A percentile compares a stretch with the other conserved stretches of the same genome.
These are phyloP conservation scores for Achatina immaculata DNA, from an alignment of 1,140 invertebrate genomes.

Conservation along the genomic window DNA sequence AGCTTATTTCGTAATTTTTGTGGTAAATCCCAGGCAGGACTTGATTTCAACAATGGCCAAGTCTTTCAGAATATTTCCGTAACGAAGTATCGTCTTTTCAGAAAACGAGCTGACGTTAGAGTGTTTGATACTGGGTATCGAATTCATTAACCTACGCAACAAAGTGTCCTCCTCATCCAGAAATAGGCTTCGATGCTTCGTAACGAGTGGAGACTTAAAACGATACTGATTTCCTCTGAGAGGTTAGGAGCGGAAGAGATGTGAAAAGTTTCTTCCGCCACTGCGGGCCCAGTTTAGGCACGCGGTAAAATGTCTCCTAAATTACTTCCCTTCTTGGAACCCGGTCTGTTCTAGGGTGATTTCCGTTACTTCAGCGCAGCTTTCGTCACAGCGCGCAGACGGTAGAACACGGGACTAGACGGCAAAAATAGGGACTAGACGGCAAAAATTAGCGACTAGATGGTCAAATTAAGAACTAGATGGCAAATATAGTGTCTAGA, in stretches of 20 bases:
- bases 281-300: background rate
- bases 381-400: too few relatives aligned
- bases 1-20: too few relatives aligned
- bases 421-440: too few relatives aligned
- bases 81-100: constrained; percentile 2
- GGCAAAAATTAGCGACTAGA: too few relatives aligned
- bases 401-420: too few relatives aligned
- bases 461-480: too few relatives aligned
- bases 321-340: background rate
- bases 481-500: too few relatives aligned
- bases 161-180: too few relatives aligned
- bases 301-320: background rate
- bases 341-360: background rate
- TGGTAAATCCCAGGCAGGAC: background rate
- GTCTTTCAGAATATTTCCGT: background rate
- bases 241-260: background rate
- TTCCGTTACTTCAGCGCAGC: too few relatives aligned
- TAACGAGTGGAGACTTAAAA: too few relatives aligned
- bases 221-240: background rate
- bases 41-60: background rate
- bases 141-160: background rate
- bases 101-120: background rate
- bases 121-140: background rate
- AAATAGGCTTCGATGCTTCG: too few relatives aligned
- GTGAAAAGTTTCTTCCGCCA: background rate